phyloP scores from a whole-genome alignment of 2,888 invertebrate genomes.

The Watsonalla cultraria region DNA sequence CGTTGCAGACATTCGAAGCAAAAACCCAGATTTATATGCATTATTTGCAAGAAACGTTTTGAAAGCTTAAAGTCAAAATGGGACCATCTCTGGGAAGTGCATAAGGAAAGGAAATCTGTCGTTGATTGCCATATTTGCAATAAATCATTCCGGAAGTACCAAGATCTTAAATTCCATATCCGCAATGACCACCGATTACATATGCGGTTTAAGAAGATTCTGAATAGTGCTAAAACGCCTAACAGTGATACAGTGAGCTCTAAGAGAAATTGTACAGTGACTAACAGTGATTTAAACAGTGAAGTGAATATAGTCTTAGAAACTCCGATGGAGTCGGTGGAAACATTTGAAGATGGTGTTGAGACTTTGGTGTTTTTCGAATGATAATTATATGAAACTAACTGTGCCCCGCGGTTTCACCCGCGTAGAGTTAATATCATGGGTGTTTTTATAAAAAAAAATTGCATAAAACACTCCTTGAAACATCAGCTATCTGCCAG shows the following conservation, averaged over 20 bases:
- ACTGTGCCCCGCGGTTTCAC: no score
- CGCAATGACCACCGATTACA: background rate
- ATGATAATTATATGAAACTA: background rate
- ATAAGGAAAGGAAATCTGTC: conserved; percentile 25
- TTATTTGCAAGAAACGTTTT: conserved; percentile 24
- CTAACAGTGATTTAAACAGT: no score
- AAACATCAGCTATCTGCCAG: no score
- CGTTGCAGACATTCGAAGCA: conserved; percentile 6
- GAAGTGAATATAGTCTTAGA: no score
- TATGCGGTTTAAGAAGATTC: no score
- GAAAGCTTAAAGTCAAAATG: conserved; percentile 23
- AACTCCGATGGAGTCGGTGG: background rate
- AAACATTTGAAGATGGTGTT: background rate
- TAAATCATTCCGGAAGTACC: conserved; percentile 28
- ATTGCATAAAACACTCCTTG: no score
- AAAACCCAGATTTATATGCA: conserved; percentile 14
- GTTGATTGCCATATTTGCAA: conserved; percentile 46
- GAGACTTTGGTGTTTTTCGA: background rate
- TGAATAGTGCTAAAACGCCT: no score
- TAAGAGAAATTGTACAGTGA: no score
- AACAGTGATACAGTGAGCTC: no score
- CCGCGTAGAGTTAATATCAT: no score
- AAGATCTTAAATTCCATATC: conserved; percentile 33
- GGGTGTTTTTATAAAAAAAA: no score
- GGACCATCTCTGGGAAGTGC: conserved; percentile 47